Base-by-base conservation (phyloP, 2,888 invertebrate species). In the Eurois occulta region DNA sequence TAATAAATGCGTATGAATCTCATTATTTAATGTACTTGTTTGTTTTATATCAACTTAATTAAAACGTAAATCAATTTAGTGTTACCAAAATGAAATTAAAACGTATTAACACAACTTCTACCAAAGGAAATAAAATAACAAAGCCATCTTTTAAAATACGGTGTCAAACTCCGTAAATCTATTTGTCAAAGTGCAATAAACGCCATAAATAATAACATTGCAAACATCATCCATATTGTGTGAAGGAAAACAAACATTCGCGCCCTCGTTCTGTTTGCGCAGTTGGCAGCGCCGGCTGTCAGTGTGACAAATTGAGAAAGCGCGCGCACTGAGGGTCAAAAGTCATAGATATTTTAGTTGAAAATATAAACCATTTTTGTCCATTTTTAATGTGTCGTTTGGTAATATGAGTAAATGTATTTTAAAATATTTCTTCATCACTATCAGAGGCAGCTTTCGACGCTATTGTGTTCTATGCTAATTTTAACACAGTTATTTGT, bases 201-300 rank as follows among this genome's bases (percentile, higher is more conserved):
- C 88, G 90, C 93, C 88, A 94, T 94, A 94, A 94, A 94, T 94
- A 94, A 94, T 94, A 94, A 93, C 92, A 89, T 78, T 77, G 92
- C 92, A 94, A 94, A 95, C 94, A 94, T 79, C 88, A 82, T 88
- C 91, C 92, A 92, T 93, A 94, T 94, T 94, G 94, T 93, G 90
- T 88, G 87, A 88, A 90, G 90, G 89, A 93, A 94, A 94, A 94
- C 94, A 94, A 94, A 94, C 93, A 94, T 91, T 93, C 93, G 93
- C 94, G 94, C 94, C 94, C 94, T 94, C 91, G 89, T 77, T 83
- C 32, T 95, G 95, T 95, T 95, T 95, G 94, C 93, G 91, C 95
- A 95, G 95, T 95, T 95, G 95, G 94, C 92, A 92, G 90, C 92
- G 88, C 90, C 92, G 93, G 87, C 89, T 92, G 94, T 91, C 93